These are phyloP conservation scores for Sciaenops ocellatus DNA, from an alignment of 2,797 vertebrate genomes.

Conservation along the genomic window DNA sequence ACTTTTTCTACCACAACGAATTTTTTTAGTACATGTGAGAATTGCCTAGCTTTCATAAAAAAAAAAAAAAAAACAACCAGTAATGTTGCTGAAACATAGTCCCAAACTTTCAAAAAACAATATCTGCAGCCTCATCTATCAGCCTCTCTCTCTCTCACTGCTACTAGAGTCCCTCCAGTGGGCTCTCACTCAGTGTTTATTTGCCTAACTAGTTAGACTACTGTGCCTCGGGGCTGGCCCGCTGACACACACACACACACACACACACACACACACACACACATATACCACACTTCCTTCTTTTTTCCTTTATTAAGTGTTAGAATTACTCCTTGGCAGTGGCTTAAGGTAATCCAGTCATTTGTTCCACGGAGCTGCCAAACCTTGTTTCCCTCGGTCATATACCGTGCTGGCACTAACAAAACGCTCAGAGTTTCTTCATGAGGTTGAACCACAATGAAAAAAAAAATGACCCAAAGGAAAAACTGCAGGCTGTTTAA, in stretches of 20 bases:
- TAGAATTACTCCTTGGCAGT: constrained; percentile 87
- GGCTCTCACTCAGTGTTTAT: constrained; percentile 81
- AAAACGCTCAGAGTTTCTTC: constrained; percentile 52
- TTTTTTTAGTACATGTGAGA: neutral
- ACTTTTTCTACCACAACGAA: neutral
- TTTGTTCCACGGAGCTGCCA: constrained; percentile 87
- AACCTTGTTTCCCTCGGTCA: constrained; percentile 80
- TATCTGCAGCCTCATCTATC: constrained; percentile 57
- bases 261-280: constrained; percentile 37
- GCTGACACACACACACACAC: constrained; percentile 49
- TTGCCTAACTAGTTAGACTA: constrained; percentile 83
- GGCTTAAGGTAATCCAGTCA: constrained; percentile 87
- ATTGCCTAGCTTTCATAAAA: constrained; percentile 3
- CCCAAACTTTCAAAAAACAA: neutral
- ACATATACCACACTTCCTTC: constrained; percentile 45
- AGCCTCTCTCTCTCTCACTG: constrained; percentile 44
- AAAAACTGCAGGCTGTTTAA: constrained; percentile 57
- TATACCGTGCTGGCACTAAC: constrained; percentile 77
- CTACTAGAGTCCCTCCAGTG: constrained; percentile 67
- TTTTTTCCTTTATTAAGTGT: constrained; percentile 88
- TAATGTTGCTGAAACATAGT: neutral
- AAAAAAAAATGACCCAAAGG: constrained; percentile 42
- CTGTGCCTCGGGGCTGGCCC: constrained; percentile 79
- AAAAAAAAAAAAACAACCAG: neutral
- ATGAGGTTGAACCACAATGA: constrained; percentile 60